A percentile compares a stretch with the other conserved stretches of the same genome.
Evolutionary conservation across 2,797 vertebrate genomes (phyloP).

Genomic region (Emys orbicularis): DNA sequence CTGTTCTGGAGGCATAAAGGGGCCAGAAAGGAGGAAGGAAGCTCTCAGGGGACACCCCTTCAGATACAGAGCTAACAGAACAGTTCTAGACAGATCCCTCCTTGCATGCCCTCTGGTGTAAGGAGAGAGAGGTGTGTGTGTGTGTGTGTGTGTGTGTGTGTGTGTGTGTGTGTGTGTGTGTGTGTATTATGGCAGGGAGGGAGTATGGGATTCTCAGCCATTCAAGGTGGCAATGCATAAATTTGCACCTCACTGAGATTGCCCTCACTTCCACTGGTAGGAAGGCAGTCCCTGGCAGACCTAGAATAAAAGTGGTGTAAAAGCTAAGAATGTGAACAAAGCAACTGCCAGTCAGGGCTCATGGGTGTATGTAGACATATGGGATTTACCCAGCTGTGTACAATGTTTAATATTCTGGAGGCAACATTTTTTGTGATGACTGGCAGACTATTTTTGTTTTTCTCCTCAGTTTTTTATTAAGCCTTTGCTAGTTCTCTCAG

Average conservation of each 20-base stretch:
- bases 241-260: rapidly evolving
- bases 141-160: too few species aligned
- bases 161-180: rapidly evolving
- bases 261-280: rapidly evolving
- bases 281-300: neutral
- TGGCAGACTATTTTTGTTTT: neutral
- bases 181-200: neutral
- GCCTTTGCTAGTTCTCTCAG: neutral
- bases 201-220: neutral
- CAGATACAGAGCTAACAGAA: neutral
- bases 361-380: neutral
- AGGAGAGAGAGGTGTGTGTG: rapidly evolving
- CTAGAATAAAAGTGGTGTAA: neutral
- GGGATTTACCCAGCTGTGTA: neutral
- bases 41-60: rapidly evolving
- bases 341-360: neutral
- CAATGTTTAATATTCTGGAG: neutral
- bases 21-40: neutral
- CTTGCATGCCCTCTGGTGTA: neutral
- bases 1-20: neutral
- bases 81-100: neutral
- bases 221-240: neutral
- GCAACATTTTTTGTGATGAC: neutral
- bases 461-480: neutral
- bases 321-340: neutral